A percentile compares a stretch with the other conserved stretches of the same genome.
Conservation (phyloP, 2,888 invertebrate species). For the Lithophane leautieri region DNA sequence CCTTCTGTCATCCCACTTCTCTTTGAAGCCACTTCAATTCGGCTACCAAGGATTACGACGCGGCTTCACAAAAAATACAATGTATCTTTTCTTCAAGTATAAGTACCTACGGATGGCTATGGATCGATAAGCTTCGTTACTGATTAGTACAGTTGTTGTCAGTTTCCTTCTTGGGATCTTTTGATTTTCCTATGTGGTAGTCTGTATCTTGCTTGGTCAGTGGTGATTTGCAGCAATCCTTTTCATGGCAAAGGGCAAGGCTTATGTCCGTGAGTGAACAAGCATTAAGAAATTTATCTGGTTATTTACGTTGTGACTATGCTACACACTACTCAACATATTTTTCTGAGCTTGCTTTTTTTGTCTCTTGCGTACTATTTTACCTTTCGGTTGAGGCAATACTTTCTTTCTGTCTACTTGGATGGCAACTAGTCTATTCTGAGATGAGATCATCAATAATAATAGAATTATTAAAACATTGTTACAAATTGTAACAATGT, state of each 20-base stretch:
- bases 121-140: conserved; percentile 33
- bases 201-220: neutral
- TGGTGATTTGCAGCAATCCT: neutral
- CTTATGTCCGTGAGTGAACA: no score
- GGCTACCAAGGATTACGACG: conserved; percentile 40
- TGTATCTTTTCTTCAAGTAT: conserved; percentile 52
- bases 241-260: neutral
- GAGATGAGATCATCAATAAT: neutral
- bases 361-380: neutral
- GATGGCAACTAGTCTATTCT: neutral
- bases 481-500: no score
- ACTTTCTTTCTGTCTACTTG: neutral
- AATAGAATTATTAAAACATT: no score
- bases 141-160: conserved; percentile 39
- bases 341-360: neutral
- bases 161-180: neutral
- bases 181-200: neutral
- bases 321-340: no score
- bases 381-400: neutral
- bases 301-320: neutral
- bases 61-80: conserved; percentile 53
- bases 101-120: conserved; percentile 21
- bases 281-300: neutral
- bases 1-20: conserved; percentile 34
- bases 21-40: conserved; percentile 55